Conservation (phyloP, 2,888 invertebrate genomes). For the Sphaerophoria taeniata region DNA sequence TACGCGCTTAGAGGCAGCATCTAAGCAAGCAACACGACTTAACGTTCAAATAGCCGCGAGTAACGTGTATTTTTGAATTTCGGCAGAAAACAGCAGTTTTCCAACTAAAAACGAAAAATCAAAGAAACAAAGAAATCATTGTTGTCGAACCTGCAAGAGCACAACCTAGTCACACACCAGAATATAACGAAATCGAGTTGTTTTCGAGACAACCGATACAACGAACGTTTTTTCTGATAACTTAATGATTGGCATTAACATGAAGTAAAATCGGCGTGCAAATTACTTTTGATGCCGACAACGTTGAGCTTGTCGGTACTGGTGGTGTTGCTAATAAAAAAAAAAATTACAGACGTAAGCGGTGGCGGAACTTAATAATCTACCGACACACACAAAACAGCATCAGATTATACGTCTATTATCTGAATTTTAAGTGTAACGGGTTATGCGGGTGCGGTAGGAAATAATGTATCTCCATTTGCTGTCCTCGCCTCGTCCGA, state of each 20-base stretch:
- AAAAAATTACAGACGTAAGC: no score
- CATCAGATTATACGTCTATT: neutral
- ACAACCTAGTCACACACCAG: neutral
- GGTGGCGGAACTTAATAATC: no score
- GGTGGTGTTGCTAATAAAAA: no score
- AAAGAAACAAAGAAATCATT: slow-evolving; percentile 62
- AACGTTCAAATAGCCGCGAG: slow-evolving; percentile 62
- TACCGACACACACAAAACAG: neutral
- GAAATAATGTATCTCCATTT: no score
- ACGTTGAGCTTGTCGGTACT: neutral
- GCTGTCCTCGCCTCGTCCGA: neutral
- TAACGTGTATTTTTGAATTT: slow-evolving; percentile 52
- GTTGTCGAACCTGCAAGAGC: slow-evolving; percentile 40
- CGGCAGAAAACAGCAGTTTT: slow-evolving; percentile 36
- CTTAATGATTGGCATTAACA: slow-evolving; percentile 69
- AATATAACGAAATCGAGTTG: neutral
- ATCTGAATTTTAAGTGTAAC: slow-evolving; percentile 5
- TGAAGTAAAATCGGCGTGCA: slow-evolving; percentile 70
- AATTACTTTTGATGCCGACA: slow-evolving; percentile 69
- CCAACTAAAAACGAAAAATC: no score
- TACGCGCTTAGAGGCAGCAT: neutral
- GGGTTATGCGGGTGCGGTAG: no score
- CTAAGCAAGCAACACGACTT: neutral
- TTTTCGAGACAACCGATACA: slow-evolving; percentile 1
- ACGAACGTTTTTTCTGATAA: slow-evolving; percentile 58